Evolutionary conservation across 2,797 vertebrate genomes (phyloP).

Genomic region (Lithobates pipiens): DNA sequence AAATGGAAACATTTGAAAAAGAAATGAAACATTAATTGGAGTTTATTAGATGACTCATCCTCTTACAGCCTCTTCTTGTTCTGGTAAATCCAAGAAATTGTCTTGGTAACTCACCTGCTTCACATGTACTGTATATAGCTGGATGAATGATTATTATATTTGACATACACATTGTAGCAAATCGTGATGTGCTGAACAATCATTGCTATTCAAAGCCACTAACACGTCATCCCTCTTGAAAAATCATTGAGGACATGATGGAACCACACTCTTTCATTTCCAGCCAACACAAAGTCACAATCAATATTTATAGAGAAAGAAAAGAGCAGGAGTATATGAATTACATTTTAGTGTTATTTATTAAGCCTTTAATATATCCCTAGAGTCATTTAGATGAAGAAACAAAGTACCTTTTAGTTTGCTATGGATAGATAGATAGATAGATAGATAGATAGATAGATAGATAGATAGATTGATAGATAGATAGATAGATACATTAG

Average conservation of each 20-base stretch:
- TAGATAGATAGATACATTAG: constrained; percentile 17
- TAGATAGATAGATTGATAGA: constrained; percentile 5
- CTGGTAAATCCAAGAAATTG: not conserved
- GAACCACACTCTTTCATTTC: constrained; percentile 7
- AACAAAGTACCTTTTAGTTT: not conserved
- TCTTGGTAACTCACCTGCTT: constrained; percentile 19
- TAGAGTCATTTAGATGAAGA: not conserved
- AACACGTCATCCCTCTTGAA: constrained; percentile 25
- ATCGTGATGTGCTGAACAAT: constrained; percentile 49
- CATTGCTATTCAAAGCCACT: constrained; percentile 46
- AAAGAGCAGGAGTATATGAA: not conserved
- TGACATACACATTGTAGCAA: constrained; percentile 50
- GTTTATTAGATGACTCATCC: constrained; percentile 38
- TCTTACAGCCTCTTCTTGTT: not conserved
- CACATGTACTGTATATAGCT: constrained; percentile 17
- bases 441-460: constrained; percentile 1
- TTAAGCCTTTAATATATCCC: not conserved
- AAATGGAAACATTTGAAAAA: not conserved
- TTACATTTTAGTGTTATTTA: not conserved
- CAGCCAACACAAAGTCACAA: constrained; percentile 20
- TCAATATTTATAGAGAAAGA: constrained; percentile 11
- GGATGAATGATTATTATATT: constrained; percentile 47
- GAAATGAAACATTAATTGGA: constrained; percentile 28
- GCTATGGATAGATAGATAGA: not conserved
- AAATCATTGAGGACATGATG: constrained; percentile 10